A percentile compares a stretch with the other conserved stretches of the same genome.
These are phyloP conservation scores for Psilopsiagon aurifrons DNA, from an alignment of 2,113 vertebrate genomes.

Conservation along the genomic window DNA sequence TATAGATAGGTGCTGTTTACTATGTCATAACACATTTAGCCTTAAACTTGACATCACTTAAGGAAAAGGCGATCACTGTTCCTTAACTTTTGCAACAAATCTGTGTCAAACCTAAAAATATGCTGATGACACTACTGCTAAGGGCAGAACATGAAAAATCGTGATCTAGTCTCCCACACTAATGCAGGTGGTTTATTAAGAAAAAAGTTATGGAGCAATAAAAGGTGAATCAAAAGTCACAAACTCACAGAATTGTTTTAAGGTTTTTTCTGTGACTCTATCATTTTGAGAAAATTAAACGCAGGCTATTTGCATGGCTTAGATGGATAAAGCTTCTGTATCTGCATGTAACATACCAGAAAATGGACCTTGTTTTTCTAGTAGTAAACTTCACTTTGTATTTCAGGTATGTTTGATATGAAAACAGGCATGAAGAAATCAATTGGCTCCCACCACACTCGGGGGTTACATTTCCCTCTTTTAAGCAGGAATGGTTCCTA, in stretches of 20 bases:
- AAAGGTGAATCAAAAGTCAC: not conserved
- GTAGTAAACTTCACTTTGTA: not conserved
- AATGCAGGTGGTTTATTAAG: not conserved
- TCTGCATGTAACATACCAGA: not conserved
- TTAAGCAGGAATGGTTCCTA: not conserved
- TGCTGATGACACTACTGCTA: not conserved
- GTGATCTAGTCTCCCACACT: not conserved
- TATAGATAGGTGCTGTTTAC: not conserved
- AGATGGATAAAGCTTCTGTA: not conserved
- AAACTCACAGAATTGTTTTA: not conserved
- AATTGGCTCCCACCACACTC: not conserved
- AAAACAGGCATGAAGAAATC: not conserved
- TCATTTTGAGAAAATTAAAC: not conserved
- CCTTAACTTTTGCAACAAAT: not conserved
- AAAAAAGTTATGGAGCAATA: not conserved
- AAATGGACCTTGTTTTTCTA: not conserved
- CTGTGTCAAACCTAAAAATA: not conserved
- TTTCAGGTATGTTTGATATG: not conserved
- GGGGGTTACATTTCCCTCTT: not conserved
- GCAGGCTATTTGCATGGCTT: not conserved
- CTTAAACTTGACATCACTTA: not conserved
- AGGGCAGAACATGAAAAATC: not conserved
- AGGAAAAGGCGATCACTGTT: not conserved
- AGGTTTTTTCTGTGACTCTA: not conserved
- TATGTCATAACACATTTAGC: not conserved